Evolutionary conservation across 2,797 vertebrate species (phyloP), one percentile per base, ranked within the genome.

Genomic region (Gymnoscopelus braueri): DNA sequence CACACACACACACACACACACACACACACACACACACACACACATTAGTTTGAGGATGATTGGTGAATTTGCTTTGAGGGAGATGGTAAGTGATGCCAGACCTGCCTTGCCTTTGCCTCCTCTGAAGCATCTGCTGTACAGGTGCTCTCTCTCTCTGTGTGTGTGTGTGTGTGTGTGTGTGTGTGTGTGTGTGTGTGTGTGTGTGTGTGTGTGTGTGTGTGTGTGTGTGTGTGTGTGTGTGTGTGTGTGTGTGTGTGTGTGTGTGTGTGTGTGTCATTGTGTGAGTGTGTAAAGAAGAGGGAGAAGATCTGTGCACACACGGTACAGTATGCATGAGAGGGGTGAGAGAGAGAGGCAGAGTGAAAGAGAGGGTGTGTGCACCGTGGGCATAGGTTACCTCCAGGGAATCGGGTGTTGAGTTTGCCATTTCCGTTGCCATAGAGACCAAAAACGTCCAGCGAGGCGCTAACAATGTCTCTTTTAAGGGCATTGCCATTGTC

Each of bases 351-450:
- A 53, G 57, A 70, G 23, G 24, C 19, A 56, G 54, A 11, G 53
- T 54, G 54, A 55, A 19, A 6, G 52, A n/a, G 52, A 8, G 15
- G 2, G 24, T 12, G 55, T 24, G 26, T 11, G 26, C 12, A 32
- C 60, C 60, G 19, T 8, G 13, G n/a, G 56, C 74, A 62, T 74
- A 86, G 82, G 85, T 83, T 80, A 84, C 74, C 79, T 72, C 67
- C 63, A 2, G 74, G 71, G 81, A 83, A 69, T 81, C 81, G 72
- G 77, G 78, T 77, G 84, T 84, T 85, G 69, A 72, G 78, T 79
- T 79, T 80, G 70, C 69, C 67, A 66, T 76, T 80, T 75, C 66
- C 65, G 80, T 86, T 59, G n/a, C 73, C 78, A 86, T 83, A 50
- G 85, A 84, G 74, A 88, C 78, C 55, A 71, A 64, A 44, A 78